Conservation (phyloP, 2,888 invertebrate species). For the Harpagoxenus sublaevis region DNA sequence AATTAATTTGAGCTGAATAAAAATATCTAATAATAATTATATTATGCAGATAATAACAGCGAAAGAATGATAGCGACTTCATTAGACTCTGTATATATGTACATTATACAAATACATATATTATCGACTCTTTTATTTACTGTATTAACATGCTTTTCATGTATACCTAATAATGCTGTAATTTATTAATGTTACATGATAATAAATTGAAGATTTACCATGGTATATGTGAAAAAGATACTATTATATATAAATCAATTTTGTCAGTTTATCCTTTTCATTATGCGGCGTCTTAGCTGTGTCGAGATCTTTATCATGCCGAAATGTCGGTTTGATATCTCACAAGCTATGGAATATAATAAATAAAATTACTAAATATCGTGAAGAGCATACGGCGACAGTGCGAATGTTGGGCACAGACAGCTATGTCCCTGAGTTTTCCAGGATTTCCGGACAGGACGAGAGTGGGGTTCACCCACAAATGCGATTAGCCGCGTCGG, state of each 20-base stretch:
- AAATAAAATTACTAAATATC: slow-evolving; percentile 4
- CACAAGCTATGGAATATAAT: neutral
- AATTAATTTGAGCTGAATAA: neutral
- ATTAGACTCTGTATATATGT: neutral
- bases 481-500: slow-evolving; percentile 62
- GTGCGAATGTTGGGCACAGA: neutral
- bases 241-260: neutral
- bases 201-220: neutral
- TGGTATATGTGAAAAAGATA: neutral
- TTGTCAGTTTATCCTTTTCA: neutral
- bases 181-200: neutral
- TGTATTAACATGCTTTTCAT: neutral
- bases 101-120: neutral
- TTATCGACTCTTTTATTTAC: neutral
- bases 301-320: neutral
- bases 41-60: neutral
- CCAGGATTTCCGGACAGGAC: slow-evolving; percentile 21
- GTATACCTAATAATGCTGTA: neutral
- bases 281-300: neutral
- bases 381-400: neutral
- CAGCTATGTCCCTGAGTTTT: slow-evolving; percentile 52
- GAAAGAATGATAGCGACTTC: neutral
- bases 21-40: neutral
- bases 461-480: slow-evolving; percentile 38
- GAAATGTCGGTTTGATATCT: neutral